A percentile compares a stretch with the other conserved stretches of the same genome.
Evolutionary conservation across 2,113 vertebrate genomes (phyloP).

Genomic region (Zapus hudsonius): DNA sequence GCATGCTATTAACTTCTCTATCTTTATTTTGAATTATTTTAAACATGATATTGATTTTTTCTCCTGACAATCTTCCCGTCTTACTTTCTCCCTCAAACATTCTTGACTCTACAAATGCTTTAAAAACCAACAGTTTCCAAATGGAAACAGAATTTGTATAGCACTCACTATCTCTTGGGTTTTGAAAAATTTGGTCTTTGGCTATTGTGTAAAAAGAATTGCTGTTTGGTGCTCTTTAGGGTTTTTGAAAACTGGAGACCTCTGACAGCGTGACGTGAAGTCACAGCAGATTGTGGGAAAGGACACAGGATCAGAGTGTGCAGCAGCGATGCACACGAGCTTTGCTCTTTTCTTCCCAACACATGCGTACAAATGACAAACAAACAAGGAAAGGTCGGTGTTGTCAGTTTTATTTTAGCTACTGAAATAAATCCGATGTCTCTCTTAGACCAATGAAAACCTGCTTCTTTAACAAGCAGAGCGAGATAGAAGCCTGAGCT

Average conservation of each 20-base stretch:
- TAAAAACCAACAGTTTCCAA: background rate
- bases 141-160: constrained; percentile 28
- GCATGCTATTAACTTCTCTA: background rate
- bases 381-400: background rate
- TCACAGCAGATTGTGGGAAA: background rate
- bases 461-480: background rate
- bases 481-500: background rate
- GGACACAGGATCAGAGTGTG: background rate
- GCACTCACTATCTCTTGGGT: background rate
- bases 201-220: background rate
- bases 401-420: background rate
- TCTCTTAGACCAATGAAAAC: background rate
- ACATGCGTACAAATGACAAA: background rate
- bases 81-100: background rate
- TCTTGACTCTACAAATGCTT: constrained; percentile 27
- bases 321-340: background rate
- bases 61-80: background rate
- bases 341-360: constrained; percentile 8
- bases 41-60: background rate
- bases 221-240: background rate
- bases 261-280: background rate
- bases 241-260: background rate
- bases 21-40: background rate
- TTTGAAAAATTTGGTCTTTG: constrained; percentile 15
- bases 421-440: constrained; percentile 25